phyloP scores from a whole-genome alignment of 2,113 vertebrate species.

The Silurus glanis region DNA sequence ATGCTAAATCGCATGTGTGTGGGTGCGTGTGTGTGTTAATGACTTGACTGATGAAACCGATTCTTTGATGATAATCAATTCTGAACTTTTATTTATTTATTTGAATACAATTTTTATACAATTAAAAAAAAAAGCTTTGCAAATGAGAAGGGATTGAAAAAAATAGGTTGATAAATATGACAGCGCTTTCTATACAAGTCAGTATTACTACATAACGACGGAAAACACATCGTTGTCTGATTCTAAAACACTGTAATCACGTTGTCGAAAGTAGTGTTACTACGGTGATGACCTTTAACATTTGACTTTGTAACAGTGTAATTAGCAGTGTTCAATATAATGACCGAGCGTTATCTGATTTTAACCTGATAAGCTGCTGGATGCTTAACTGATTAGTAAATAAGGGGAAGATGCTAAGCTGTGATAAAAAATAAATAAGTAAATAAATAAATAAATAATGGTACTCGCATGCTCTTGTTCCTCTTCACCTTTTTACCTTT shows the following conservation, averaged over 20 bases:
- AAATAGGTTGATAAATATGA: too few species aligned
- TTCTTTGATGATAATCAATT: not conserved
- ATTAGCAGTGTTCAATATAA: conserved; percentile 17
- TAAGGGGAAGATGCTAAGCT: not conserved
- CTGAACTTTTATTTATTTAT: not conserved
- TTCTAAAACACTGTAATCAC: not conserved
- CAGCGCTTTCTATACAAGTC: too few species aligned
- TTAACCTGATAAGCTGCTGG: not conserved
- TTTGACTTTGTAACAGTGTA: not conserved
- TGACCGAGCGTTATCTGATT: not conserved
- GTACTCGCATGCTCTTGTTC: not conserved
- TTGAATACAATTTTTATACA: too few species aligned
- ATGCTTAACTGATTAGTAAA: conserved; percentile 15
- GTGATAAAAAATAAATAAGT: not conserved
- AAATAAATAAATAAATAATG: not conserved
- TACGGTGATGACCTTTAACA: not conserved
- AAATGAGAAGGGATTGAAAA: too few species aligned
- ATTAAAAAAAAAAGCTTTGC: too few species aligned
- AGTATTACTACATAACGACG: too few species aligned
- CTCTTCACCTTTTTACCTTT: not conserved
- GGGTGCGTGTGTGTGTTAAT: not conserved
- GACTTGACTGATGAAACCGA: not conserved
- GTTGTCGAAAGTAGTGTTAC: not conserved
- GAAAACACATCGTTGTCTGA: too few species aligned
- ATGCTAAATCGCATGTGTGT: not conserved